These are phyloP conservation scores for Willowsia nigromaculata DNA, from an alignment of 2,888 invertebrate genomes.

Conservation along the genomic window DNA sequence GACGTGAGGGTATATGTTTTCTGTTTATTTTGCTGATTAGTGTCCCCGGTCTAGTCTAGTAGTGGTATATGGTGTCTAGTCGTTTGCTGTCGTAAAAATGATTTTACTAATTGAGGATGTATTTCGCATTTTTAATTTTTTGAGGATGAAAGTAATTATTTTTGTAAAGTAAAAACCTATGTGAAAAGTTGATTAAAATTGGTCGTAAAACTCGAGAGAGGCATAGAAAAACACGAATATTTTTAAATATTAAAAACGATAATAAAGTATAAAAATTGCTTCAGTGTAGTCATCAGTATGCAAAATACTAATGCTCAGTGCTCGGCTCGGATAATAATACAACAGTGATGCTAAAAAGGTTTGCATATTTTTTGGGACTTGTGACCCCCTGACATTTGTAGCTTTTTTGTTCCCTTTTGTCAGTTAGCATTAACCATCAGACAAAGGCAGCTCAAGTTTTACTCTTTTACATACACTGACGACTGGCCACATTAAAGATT, in stretches of 20 bases:
- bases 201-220: no score
- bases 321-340: no score
- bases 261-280: background rate
- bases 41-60: background rate
- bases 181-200: constrained; percentile 2
- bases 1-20: background rate
- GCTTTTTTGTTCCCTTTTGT: constrained; percentile 15
- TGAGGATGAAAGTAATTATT: background rate
- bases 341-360: background rate
- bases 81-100: no score
- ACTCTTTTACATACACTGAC: no score
- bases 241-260: background rate
- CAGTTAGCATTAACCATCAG: background rate
- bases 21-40: background rate
- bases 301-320: background rate
- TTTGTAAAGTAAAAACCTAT: background rate
- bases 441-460: no score
- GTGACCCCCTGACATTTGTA: constrained; percentile 22
- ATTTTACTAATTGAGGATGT: constrained; percentile 3
- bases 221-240: background rate
- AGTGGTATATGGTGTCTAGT: background rate
- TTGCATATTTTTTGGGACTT: background rate
- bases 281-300: background rate
- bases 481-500: no score
- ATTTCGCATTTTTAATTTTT: background rate